Conservation (phyloP, 2,113 vertebrate species). For the Apistogramma diplotaenia region DNA sequence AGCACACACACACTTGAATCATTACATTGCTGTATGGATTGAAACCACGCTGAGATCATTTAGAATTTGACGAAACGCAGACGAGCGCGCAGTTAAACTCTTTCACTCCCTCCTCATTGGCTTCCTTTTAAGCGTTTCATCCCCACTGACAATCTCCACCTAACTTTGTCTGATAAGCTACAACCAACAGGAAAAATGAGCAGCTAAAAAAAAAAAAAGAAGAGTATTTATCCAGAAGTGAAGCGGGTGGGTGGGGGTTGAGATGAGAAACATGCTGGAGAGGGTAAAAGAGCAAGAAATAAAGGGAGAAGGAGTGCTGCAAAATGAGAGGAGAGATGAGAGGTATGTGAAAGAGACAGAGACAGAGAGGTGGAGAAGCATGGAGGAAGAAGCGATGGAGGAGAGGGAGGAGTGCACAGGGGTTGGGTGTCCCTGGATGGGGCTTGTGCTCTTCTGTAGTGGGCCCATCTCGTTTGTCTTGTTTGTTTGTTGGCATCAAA, state of each 20-base stretch:
- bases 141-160: conserved; percentile 6
- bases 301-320: conserved; percentile 30
- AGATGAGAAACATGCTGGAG: conserved; percentile 40
- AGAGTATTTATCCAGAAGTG: conserved; percentile 35
- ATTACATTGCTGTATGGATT: background rate
- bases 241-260: background rate
- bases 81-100: background rate
- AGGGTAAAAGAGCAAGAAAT: conserved; percentile 30
- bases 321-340: conserved; percentile 48
- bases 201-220: conserved; percentile 4
- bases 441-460: conserved; percentile 64
- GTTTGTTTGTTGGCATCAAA: conserved; percentile 78
- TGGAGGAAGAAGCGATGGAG: conserved; percentile 25
- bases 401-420: conserved; percentile 44
- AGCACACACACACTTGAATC: background rate
- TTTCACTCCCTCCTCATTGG: background rate
- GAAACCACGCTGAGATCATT: conserved; percentile 7
- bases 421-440: conserved; percentile 68
- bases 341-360: conserved; percentile 24
- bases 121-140: conserved; percentile 22
- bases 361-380: background rate
- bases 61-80: conserved; percentile 1
- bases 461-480: conserved; percentile 74
- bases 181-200: background rate
- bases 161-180: conserved; percentile 32